Evolutionary conservation across 2,113 vertebrate genomes (phyloP).

Genomic region (Narcine bancroftii): DNA sequence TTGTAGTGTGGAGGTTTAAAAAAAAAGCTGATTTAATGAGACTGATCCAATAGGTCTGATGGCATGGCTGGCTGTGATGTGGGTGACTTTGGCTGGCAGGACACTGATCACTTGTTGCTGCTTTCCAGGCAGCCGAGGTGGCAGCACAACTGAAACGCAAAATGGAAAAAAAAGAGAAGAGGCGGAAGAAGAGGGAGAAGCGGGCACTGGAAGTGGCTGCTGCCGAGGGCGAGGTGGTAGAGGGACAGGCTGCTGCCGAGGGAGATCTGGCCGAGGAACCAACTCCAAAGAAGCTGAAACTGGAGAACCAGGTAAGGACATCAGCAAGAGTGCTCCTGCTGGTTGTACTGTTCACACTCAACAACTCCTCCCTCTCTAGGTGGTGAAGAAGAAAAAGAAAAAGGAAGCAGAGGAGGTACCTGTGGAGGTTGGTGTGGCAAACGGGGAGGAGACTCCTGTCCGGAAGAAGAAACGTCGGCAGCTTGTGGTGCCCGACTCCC

Average conservation of each 20-base stretch:
- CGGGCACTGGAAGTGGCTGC: conserved; percentile 57
- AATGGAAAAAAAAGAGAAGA: conserved; percentile 79
- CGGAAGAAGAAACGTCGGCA: not conserved
- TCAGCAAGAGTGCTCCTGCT: too few species aligned
- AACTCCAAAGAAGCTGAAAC: not conserved
- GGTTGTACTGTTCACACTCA: too few species aligned
- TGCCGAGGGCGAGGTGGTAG: not conserved
- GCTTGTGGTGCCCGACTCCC: too few species aligned
- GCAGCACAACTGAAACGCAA: conserved; percentile 70
- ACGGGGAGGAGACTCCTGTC: not conserved
- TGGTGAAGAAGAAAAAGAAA: conserved; percentile 41
- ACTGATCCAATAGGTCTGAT: conserved; percentile 65
- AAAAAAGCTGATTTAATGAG: conserved; percentile 94
- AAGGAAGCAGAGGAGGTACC: conserved; percentile 36
- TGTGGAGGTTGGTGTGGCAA: conserved; percentile 35
- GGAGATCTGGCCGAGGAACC: not conserved
- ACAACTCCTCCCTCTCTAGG: too few species aligned
- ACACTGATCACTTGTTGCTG: fast-evolving
- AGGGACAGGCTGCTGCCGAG: conserved; percentile 42
- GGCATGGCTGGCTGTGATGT: not conserved
- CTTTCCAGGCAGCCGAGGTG: conserved; percentile 65
- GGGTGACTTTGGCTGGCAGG: too few species aligned
- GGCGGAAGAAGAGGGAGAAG: conserved; percentile 72
- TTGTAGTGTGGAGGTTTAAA: conserved; percentile 59
- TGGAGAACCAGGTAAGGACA: not conserved